Conservation (phyloP, 1,140 invertebrate genomes). For the Chironomus striatipennis region DNA sequence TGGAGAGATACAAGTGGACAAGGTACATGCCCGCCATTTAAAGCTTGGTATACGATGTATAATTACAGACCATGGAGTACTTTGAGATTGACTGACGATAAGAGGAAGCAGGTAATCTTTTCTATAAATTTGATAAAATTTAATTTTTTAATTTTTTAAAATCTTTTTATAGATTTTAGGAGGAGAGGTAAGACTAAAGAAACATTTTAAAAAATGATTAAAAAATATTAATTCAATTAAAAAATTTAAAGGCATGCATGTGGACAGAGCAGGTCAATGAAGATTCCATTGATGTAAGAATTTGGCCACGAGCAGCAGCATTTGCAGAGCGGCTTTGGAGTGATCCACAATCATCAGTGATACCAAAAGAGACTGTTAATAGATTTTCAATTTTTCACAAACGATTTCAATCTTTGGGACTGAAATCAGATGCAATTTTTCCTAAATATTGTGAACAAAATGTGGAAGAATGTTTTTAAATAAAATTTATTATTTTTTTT, state of each 20-base stretch:
- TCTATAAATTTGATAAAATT: not conserved
- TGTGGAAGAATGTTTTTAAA: not conserved
- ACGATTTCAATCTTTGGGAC: not conserved
- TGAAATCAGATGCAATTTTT: not conserved
- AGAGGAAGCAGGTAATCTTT: not conserved
- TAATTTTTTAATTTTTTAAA: not conserved
- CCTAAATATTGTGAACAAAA: constrained; percentile 7
- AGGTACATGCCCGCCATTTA: constrained; percentile 62
- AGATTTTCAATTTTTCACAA: not conserved
- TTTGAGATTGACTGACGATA: not conserved
- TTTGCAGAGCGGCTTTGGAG: constrained; percentile 55
- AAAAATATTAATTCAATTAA: no score
- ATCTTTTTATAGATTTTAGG: constrained; percentile 43
- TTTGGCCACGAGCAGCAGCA: constrained; percentile 62
- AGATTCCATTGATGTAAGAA: constrained; percentile 51
- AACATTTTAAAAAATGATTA: no score
- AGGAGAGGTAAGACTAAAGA: constrained; percentile 41
- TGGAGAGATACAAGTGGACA: constrained; percentile 55
- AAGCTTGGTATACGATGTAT: constrained; percentile 67
- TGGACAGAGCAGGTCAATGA: constrained; percentile 61
- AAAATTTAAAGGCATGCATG: constrained; percentile 47
- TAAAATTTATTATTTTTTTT: not conserved
- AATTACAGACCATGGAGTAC: constrained; percentile 59
- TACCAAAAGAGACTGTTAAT: not conserved
- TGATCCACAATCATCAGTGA: constrained; percentile 32